A percentile compares a stretch with the other conserved stretches of the same genome.
These are phyloP conservation scores for Drosophila paucipuncta DNA, from an alignment of 2,888 invertebrate species.

Conservation along the genomic window DNA sequence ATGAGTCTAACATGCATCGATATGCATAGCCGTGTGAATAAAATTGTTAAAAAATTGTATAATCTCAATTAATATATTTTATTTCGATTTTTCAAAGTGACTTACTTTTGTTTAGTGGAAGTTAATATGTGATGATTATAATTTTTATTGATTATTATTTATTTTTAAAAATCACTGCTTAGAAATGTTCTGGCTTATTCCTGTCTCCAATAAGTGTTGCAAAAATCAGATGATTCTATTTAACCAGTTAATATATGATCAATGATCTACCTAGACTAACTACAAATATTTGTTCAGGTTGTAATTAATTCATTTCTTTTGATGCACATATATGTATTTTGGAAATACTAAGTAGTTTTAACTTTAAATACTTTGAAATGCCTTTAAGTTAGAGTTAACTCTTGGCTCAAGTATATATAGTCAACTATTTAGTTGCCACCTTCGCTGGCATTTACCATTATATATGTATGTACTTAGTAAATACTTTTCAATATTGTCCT, in stretches of 20 bases:
- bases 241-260: not conserved
- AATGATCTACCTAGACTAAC: not conserved
- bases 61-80: not conserved
- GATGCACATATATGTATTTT: not conserved
- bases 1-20: constrained; percentile 3
- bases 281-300: not conserved
- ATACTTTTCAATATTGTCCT: constrained; percentile 12
- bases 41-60: not conserved
- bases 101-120: not conserved
- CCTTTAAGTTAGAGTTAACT: not conserved
- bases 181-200: no score
- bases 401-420: not conserved
- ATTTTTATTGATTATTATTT: not conserved
- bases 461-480: constrained; percentile 4
- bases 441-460: constrained; percentile 5
- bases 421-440: constrained; percentile 32
- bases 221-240: not conserved
- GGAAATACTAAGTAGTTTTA: not conserved
- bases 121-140: not conserved
- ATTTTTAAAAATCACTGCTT: not conserved
- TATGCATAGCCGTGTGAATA: not conserved
- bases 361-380: not conserved
- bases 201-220: not conserved
- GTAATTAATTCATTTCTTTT: not conserved
- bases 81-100: not conserved